These are phyloP conservation scores for Scaptomyza cyrtandrae DNA, from an alignment of 2,888 invertebrate genomes.

Conservation along the genomic window DNA sequence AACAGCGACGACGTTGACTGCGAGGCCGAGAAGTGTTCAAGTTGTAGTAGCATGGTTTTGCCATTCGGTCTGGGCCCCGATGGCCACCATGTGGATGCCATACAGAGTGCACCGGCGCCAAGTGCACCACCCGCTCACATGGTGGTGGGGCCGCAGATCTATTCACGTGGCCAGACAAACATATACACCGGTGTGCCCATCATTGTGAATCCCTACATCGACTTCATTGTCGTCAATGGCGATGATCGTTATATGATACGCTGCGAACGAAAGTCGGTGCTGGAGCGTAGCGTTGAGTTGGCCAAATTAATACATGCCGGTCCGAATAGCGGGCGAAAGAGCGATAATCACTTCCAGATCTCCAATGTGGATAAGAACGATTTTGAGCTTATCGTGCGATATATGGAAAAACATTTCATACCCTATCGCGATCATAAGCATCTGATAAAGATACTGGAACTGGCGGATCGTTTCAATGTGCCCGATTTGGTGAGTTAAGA, in stretches of 20 bases:
- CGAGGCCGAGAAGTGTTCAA: background rate
- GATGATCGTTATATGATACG: slow-evolving; percentile 84
- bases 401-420: slow-evolving; percentile 84
- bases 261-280: slow-evolving; percentile 82
- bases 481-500: slow-evolving; percentile 82
- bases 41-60: slow-evolving; percentile 78
- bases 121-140: slow-evolving; percentile 83
- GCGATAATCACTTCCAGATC: slow-evolving; percentile 84
- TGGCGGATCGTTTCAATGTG: slow-evolving; percentile 84
- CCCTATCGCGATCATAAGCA: slow-evolving; percentile 84
- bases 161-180: slow-evolving; percentile 74
- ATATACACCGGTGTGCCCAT: slow-evolving; percentile 81
- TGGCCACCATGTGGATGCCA: slow-evolving; percentile 79
- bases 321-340: slow-evolving; percentile 83
- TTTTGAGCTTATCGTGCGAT: slow-evolving; percentile 83
- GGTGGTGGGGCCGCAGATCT: slow-evolving; percentile 42
- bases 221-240: slow-evolving; percentile 84
- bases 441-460: slow-evolving; percentile 83
- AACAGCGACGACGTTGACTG: slow-evolving; percentile 7
- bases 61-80: slow-evolving; percentile 83
- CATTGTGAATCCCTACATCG: slow-evolving; percentile 83
- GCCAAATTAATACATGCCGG: slow-evolving; percentile 84
- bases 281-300: slow-evolving; percentile 83
- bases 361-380: slow-evolving; percentile 83
- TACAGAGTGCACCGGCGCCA: slow-evolving; percentile 74